Base-by-base conservation (phyloP, 2,113 vertebrate species). In the Tricholaema leucomelas region DNA sequence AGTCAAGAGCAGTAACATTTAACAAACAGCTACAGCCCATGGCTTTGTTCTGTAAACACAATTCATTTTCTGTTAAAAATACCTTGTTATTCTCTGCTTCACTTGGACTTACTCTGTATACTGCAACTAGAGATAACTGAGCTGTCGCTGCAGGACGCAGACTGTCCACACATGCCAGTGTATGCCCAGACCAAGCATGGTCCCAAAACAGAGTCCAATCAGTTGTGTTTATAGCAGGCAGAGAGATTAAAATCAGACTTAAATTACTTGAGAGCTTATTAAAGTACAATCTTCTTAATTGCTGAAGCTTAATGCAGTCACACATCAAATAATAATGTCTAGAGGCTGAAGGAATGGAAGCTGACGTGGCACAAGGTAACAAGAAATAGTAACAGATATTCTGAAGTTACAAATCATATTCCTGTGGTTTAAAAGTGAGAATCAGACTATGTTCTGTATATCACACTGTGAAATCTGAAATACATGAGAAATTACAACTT, bases 101-200 rank as follows among this genome's bases (percentile, higher is more conserved):
- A 56, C 42, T 6, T 50, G 31, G 38, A 33, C 25, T 70, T 87
- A 13, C 15, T 77, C 38, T 50, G 8, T 56, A 3, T 64, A 18
- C 73, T 89, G 55, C 60, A 81, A 21, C 18, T 91, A 6, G 13
- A 40, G 48, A 15, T 69, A 64, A 48, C 21, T 6, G 11, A 78
- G 69, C 36, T 81, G 61, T 75, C 54, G 27, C 59, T 74, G 24
- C 17, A 85, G 44, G 12, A 10, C 44, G 10, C 72, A 61, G 25
- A 12, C 31, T 64, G 59, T 72, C 61, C 28, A 7, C 31, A 9
- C 0, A 0, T 2, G 5, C 9, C 30, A 65, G 15, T 1, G 0
- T 24, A 71, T 14, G 33, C 52, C 28, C 10, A 1, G 2, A 3
- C 14, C 38, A 79, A 15, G 24, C 17, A 7, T 23, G 19, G 14